Conservation (phyloP, 2,888 invertebrate genomes). For the Diarsia rubi region DNA sequence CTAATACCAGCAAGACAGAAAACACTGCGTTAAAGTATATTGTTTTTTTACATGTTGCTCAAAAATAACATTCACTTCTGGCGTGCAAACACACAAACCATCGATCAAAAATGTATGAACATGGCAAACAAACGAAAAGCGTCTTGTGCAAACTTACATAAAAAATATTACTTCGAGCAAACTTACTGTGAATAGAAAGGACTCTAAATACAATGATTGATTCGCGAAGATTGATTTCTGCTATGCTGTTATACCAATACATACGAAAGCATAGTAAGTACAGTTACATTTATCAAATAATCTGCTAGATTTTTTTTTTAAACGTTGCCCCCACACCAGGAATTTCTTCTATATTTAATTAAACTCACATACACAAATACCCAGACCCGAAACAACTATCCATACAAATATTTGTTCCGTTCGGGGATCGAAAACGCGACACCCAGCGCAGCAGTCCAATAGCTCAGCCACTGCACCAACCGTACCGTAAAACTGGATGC, state of each 20-base stretch:
- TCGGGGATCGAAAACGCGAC: no score
- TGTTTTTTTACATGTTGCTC: not conserved
- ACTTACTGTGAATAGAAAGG: slow-evolving; percentile 26
- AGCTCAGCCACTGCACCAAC: no score
- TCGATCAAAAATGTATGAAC: slow-evolving; percentile 38
- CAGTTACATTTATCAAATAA: not conserved
- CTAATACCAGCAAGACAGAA: not conserved
- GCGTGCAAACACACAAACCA: not conserved
- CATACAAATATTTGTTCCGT: no score
- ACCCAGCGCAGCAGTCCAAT: no score
- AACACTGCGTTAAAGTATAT: not conserved
- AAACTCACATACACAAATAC: no score
- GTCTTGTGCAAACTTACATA: slow-evolving; percentile 38
- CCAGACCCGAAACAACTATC: no score
- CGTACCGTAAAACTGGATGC: no score
- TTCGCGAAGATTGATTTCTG: slow-evolving; percentile 38
- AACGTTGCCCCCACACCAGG: no score
- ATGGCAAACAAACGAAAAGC: slow-evolving; percentile 20
- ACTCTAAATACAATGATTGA: slow-evolving; percentile 34
- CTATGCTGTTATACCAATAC: no score
- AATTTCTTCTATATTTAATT: no score
- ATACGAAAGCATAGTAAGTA: slow-evolving; percentile 8
- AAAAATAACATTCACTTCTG: slow-evolving; percentile 4
- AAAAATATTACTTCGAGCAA: slow-evolving; percentile 47
- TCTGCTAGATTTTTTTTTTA: not conserved